phyloP scores from a whole-genome alignment of 2,888 invertebrate species.

The Leuctra nigra region DNA sequence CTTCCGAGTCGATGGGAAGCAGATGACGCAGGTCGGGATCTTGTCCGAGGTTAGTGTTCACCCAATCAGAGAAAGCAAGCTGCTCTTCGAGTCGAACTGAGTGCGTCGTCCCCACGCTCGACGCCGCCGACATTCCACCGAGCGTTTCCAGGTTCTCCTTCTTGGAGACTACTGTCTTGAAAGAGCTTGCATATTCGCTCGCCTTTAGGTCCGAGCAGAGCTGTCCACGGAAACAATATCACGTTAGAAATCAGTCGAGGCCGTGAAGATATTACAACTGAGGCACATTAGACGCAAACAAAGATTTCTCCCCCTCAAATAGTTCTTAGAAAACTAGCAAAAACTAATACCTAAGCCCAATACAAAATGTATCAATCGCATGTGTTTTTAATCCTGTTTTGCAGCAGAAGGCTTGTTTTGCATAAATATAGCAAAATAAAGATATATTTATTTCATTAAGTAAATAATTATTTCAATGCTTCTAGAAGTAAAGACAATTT shows the following conservation, averaged over 20 bases:
- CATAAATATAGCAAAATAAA: too few relatives aligned
- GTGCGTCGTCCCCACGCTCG: conserved; percentile 93
- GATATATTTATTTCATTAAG: too few relatives aligned
- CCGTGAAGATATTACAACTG: not conserved
- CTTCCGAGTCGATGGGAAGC: conserved; percentile 87
- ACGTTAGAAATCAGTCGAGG: not conserved
- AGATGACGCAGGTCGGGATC: conserved; percentile 87
- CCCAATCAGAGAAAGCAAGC: conserved; percentile 98
- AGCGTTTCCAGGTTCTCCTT: conserved; percentile 87
- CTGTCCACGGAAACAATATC: conserved; percentile 33
- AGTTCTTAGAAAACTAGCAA: too few relatives aligned
- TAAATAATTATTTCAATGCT: too few relatives aligned
- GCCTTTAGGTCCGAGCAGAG: conserved; percentile 82
- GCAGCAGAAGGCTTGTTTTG: too few relatives aligned
- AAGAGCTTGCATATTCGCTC: conserved; percentile 85
- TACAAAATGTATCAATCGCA: too few relatives aligned
- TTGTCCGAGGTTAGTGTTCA: conserved; percentile 84
- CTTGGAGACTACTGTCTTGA: conserved; percentile 87
- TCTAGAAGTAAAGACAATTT: too few relatives aligned
- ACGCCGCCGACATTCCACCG: conserved; percentile 90
- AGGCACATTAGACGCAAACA: not conserved
- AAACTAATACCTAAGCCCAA: too few relatives aligned
- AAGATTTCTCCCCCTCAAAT: too few relatives aligned
- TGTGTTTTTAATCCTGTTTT: too few relatives aligned
- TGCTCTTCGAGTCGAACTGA: conserved; percentile 93